phyloP scores from a whole-genome alignment of 2,113 vertebrate genomes.

The Litocranius walleri region DNA sequence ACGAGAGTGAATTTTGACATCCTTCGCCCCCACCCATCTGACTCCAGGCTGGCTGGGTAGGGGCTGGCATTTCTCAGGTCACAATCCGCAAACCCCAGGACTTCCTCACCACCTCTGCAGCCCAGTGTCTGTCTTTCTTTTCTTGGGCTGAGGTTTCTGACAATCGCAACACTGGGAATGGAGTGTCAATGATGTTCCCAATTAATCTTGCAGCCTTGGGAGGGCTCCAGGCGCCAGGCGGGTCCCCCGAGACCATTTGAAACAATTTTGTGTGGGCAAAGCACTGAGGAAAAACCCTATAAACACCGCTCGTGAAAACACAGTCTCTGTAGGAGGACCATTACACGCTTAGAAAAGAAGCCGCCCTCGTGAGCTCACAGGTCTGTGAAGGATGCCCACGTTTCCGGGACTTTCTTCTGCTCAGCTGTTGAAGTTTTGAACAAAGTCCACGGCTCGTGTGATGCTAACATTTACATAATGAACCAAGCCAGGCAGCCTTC shows the following conservation, averaged over 20 bases:
- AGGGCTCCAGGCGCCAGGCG: not conserved
- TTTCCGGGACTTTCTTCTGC: not conserved
- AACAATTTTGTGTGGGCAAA: not conserved
- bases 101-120: not conserved
- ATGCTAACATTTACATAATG: accelerated
- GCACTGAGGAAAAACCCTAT: too few species aligned
- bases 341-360: not conserved
- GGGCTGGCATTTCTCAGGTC: not conserved
- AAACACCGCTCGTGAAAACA: not conserved
- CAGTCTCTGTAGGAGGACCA: too few species aligned
- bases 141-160: not conserved
- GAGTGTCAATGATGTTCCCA: not conserved
- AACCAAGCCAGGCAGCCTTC: accelerated
- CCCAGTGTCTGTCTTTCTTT: not conserved
- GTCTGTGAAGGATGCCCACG: accelerated
- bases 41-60: accelerated
- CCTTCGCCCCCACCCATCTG: accelerated
- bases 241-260: not conserved
- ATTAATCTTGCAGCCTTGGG: not conserved
- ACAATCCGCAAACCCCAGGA: accelerated
- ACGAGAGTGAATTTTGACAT: accelerated
- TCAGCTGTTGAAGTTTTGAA: accelerated
- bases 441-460: accelerated
- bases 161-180: not conserved
- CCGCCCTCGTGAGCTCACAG: accelerated